These are phyloP conservation scores for Apis cerana DNA, from an alignment of 1,140 invertebrate genomes.

Conservation along the genomic window DNA sequence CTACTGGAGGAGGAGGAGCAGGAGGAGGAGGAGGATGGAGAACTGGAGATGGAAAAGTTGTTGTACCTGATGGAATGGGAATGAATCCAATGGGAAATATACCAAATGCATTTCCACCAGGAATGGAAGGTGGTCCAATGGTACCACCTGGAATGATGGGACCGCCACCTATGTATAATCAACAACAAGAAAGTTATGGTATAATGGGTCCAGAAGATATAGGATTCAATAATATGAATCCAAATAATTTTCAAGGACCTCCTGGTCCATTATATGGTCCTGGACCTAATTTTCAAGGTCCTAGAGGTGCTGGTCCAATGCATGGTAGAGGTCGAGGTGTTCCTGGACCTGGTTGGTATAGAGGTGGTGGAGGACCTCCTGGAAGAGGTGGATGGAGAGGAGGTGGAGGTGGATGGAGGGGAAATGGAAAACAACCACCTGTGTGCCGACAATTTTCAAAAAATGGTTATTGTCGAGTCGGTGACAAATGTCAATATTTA, in stretches of 20 bases:
- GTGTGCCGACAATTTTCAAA: constrained; percentile 90
- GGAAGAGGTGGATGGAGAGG: constrained; percentile 80
- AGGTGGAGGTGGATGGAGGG: constrained; percentile 77
- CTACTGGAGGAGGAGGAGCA: constrained; percentile 62
- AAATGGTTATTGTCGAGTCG: constrained; percentile 88
- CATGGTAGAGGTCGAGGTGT: constrained; percentile 80
- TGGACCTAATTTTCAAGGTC: constrained; percentile 78
- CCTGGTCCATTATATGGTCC: constrained; percentile 71
- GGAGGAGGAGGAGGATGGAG: constrained; percentile 77
- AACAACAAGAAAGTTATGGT: constrained; percentile 71
- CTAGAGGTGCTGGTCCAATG: constrained; percentile 81
- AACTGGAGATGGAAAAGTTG: constrained; percentile 81
- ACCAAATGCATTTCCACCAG: constrained; percentile 66
- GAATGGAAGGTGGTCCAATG: constrained; percentile 76
- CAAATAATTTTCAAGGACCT: constrained; percentile 74
- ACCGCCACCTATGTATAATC: constrained; percentile 82
- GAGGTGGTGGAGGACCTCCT: constrained; percentile 67
- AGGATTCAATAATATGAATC: constrained; percentile 71
- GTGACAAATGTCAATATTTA: constrained; percentile 89
- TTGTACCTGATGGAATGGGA: constrained; percentile 74
- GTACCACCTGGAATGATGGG: constrained; percentile 76
- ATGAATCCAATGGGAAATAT: constrained; percentile 74
- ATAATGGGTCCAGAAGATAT: constrained; percentile 75
- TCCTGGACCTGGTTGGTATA: constrained; percentile 73
- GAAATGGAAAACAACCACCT: constrained; percentile 79